Evolutionary conservation across 2,888 invertebrate genomes (phyloP).

Genomic region (Eupithecia centaureata): DNA sequence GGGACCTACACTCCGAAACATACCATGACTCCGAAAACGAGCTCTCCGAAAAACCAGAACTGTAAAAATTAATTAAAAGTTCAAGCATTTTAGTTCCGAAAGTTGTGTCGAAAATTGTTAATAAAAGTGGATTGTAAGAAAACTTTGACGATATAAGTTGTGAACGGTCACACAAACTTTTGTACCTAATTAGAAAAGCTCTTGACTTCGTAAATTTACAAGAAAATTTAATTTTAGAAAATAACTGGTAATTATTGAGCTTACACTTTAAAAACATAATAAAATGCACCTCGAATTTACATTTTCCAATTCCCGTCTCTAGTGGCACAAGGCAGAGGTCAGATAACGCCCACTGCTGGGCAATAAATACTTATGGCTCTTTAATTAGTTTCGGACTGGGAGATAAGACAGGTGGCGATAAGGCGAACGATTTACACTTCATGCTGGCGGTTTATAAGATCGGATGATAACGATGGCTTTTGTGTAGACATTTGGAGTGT

Average conservation of each 20-base stretch:
- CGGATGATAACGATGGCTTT: constrained; percentile 2
- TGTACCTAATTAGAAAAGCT: not conserved
- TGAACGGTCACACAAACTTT: not conserved
- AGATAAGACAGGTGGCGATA: constrained; percentile 35
- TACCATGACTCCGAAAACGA: not conserved
- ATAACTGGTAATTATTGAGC: not conserved
- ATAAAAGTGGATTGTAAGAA: not conserved
- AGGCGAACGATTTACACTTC: constrained; percentile 26
- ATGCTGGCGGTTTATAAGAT: constrained; percentile 22
- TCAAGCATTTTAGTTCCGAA: not conserved
- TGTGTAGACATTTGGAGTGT: not conserved
- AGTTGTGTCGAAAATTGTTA: not conserved
- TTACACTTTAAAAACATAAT: not conserved
- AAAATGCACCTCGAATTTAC: not conserved
- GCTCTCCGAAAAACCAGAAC: not conserved
- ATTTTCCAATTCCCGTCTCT: constrained; percentile 10
- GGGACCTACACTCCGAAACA: not conserved
- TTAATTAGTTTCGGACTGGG: constrained; percentile 34
- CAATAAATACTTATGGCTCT: constrained; percentile 33
- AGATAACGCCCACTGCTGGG: constrained; percentile 29
- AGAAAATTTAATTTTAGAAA: not conserved
- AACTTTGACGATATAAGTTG: not conserved
- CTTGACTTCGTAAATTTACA: not conserved
- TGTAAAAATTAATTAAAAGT: not conserved
- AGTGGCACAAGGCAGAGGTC: constrained; percentile 20